phyloP scores from a whole-genome alignment of 2,888 invertebrate species.

The Euclidia mi region DNA sequence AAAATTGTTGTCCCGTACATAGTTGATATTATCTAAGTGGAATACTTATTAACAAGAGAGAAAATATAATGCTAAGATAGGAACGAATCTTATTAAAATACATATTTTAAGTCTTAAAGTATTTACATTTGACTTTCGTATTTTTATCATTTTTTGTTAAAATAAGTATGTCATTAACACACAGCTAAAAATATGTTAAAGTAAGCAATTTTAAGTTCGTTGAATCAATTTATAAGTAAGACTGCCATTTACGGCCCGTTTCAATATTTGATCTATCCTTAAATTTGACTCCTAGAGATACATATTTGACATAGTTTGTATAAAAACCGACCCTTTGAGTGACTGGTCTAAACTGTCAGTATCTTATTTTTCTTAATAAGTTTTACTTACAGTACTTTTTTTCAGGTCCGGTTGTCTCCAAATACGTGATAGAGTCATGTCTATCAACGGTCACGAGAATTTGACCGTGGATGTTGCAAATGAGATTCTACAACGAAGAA shows the following conservation, averaged over 20 bases:
- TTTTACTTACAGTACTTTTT: too few relatives aligned
- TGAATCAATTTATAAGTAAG: too few relatives aligned
- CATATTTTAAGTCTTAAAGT: background rate
- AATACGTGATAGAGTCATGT: slow-evolving; percentile 95
- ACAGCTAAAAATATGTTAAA: background rate
- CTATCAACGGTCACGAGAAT: slow-evolving; percentile 95
- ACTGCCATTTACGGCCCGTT: too few relatives aligned
- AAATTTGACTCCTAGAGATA: too few relatives aligned
- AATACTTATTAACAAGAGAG: slow-evolving; percentile 1
- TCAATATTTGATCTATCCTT: too few relatives aligned
- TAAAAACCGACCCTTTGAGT: too few relatives aligned
- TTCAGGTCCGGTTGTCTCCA: slow-evolving; percentile 93
- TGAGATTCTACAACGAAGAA: slow-evolving; percentile 89
- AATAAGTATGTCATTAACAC: background rate
- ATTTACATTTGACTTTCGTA: background rate
- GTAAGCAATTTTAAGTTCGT: too few relatives aligned
- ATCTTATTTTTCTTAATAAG: too few relatives aligned
- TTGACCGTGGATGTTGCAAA: slow-evolving; percentile 91
- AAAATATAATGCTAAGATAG: slow-evolving; percentile 1
- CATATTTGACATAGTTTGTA: too few relatives aligned
- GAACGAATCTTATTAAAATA: slow-evolving; percentile 4
- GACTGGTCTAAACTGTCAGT: too few relatives aligned
- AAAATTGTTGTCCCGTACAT: slow-evolving; percentile 7
- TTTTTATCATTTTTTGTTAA: background rate
- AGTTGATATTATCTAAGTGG: slow-evolving; percentile 5